Conservation (phyloP, 2,888 invertebrate genomes). For the Heliconius hortense region DNA sequence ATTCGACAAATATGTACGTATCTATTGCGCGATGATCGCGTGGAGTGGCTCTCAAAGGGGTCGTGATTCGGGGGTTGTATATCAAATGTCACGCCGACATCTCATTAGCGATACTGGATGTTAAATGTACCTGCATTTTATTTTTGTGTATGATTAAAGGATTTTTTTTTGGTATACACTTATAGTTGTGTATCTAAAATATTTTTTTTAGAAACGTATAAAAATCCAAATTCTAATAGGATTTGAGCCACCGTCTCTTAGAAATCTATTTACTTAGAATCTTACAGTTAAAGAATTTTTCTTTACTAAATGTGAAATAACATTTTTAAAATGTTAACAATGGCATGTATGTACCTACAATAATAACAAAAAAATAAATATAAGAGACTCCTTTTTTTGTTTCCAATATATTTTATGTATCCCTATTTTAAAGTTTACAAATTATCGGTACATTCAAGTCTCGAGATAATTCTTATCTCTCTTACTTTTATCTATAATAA, state of each 20-base stretch:
- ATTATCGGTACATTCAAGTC: not conserved
- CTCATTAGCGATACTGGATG: conserved; percentile 35
- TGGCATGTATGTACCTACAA: too few species aligned
- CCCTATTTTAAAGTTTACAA: too few species aligned
- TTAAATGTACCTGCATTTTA: conserved; percentile 33
- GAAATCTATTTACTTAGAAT: too few species aligned
- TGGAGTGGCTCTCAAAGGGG: conserved; percentile 36
- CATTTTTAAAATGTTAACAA: too few species aligned
- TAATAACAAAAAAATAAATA: too few species aligned
- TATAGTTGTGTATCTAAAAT: not conserved
- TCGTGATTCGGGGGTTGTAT: conserved; percentile 36
- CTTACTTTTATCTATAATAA: not conserved
- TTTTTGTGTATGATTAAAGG: conserved; percentile 19
- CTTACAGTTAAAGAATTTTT: too few species aligned
- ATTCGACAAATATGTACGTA: not conserved
- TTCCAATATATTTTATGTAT: too few species aligned
- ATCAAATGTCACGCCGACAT: conserved; percentile 37
- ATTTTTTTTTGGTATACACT: not conserved
- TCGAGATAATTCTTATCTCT: not conserved
- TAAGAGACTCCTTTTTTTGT: too few species aligned
- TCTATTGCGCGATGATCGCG: conserved; percentile 29
- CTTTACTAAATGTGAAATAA: too few species aligned
- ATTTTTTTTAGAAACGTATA: not conserved
- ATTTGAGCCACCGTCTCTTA: too few species aligned
- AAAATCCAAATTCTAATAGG: too few species aligned